Conservation (phyloP, 53 echinoderm and acorn worm genomes). For the Luidia sarsii region DNA sequence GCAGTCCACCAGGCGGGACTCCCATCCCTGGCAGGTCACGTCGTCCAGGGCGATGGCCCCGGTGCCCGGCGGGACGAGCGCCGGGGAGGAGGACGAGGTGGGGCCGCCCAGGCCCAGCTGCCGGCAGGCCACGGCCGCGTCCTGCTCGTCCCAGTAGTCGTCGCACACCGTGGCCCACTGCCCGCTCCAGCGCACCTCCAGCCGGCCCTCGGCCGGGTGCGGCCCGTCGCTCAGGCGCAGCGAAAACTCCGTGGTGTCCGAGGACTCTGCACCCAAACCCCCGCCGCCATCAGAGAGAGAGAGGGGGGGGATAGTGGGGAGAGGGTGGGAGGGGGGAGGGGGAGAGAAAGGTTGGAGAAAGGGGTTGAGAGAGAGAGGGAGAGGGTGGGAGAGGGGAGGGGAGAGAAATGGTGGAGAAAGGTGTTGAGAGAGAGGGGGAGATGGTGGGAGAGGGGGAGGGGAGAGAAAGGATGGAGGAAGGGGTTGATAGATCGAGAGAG, state of each 20-base stretch:
- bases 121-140: slow-evolving; percentile 14
- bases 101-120: slow-evolving; percentile 1
- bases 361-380: too few species aligned
- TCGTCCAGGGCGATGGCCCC: slow-evolving; percentile 2
- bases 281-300: too few species aligned
- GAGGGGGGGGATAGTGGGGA: too few species aligned
- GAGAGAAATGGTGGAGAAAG: too few species aligned
- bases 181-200: not conserved
- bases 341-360: too few species aligned
- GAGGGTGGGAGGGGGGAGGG: too few species aligned
- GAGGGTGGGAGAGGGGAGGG: too few species aligned
- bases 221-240: not conserved
- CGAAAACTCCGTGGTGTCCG: not conserved
- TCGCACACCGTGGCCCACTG: slow-evolving; percentile 11
- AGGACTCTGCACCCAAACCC: not conserved
- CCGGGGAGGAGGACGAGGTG: not conserved
- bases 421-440: too few species aligned
- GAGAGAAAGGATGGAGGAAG: too few species aligned
- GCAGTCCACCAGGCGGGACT: not conserved
- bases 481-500: too few species aligned
- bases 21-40: slow-evolving; percentile 3
- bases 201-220: not conserved
- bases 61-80: not conserved
- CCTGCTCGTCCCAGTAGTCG: slow-evolving; percentile 6
- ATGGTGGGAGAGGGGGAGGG: too few species aligned